Percentiles rank a stretch among this genome's conserved stretches.
Evolutionary conservation across 2,888 invertebrate genomes (phyloP).

Genomic region (Ochlodes sylvanus): DNA sequence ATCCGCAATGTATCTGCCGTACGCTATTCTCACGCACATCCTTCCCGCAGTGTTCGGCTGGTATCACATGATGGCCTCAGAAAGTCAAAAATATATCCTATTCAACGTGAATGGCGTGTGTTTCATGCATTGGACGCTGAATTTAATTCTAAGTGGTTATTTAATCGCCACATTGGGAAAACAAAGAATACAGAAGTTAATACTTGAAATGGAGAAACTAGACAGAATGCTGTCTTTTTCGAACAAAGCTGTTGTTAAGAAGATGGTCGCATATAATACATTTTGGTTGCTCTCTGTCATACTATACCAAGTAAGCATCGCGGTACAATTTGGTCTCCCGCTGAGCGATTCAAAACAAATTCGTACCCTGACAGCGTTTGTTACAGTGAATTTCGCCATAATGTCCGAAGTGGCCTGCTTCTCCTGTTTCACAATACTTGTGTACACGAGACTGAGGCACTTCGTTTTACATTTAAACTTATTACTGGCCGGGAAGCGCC

Average conservation of each 20-base stretch:
- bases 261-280: neutral
- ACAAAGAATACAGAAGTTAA: constrained; percentile 7
- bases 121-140: constrained; percentile 2
- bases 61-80: neutral
- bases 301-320: neutral
- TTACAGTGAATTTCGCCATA: neutral
- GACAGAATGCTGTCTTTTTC: constrained; percentile 1
- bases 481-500: neutral
- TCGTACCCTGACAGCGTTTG: neutral
- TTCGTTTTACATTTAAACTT: constrained; percentile 17
- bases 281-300: constrained; percentile 1
- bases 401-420: constrained; percentile 19
- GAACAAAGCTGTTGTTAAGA: neutral
- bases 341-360: no score
- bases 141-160: constrained; percentile 6
- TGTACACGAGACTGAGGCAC: constrained; percentile 8
- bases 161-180: constrained; percentile 12
- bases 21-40: neutral
- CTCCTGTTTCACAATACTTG: neutral
- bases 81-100: constrained; percentile 1
- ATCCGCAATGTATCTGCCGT: constrained; percentile 16
- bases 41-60: neutral
- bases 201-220: constrained; percentile 7
- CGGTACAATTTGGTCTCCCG: neutral
- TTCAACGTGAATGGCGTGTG: neutral